Conservation (phyloP, 2,113 vertebrate genomes). For the Oreochromis niloticus region DNA sequence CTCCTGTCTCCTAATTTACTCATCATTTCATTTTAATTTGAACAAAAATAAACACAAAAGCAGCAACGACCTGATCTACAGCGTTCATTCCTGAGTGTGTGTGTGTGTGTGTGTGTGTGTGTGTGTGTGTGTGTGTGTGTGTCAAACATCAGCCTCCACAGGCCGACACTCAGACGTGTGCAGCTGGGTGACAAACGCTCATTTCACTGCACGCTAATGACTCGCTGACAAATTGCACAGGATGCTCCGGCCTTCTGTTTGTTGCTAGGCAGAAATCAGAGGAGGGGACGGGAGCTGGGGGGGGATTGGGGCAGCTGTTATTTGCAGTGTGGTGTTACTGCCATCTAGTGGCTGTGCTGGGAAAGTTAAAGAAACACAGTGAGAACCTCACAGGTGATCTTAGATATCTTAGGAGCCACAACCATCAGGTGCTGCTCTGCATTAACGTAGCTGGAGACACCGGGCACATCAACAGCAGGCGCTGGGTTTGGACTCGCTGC, state of each 20-base stretch:
- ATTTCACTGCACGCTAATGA: not conserved
- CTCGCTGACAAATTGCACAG: slow-evolving; percentile 4
- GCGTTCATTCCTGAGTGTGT: not conserved
- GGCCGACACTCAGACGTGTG: not conserved
- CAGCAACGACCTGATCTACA: not conserved
- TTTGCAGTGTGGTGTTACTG: not conserved
- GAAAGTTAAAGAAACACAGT: accelerated
- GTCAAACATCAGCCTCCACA: not conserved
- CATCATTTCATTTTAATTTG: not conserved
- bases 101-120: not conserved
- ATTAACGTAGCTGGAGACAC: not conserved
- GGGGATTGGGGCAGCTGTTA: not conserved
- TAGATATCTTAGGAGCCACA: accelerated
- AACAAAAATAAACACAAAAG: not conserved
- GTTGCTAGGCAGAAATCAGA: slow-evolving; percentile 55
- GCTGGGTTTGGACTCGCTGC: not conserved
- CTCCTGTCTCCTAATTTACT: accelerated
- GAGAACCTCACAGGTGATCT: not conserved
- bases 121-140: not conserved
- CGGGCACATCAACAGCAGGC: not conserved
- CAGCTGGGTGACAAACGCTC: not conserved
- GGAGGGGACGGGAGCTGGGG: not conserved
- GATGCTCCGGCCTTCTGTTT: not conserved
- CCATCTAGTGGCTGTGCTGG: slow-evolving; percentile 15
- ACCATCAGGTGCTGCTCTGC: not conserved